phyloP scores from a whole-genome alignment of 2,888 invertebrate genomes.

The Lasioglossum morio region DNA sequence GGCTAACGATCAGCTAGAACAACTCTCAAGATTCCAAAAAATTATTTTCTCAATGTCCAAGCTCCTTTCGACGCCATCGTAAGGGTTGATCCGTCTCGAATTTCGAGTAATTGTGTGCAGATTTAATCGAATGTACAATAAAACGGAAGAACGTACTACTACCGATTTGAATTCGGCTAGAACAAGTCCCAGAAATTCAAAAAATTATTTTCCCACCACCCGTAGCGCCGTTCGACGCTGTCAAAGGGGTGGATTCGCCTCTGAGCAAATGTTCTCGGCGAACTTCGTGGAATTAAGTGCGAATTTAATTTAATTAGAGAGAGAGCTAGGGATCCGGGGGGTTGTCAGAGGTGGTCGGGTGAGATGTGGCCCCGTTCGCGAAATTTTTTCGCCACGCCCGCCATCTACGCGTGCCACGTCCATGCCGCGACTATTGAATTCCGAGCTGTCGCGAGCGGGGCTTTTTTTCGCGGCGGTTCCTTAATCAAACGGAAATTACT shows the following conservation, averaged over 20 bases:
- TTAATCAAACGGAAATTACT: conserved; percentile 82
- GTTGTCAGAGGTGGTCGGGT: background rate
- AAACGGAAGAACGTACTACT: too few relatives aligned
- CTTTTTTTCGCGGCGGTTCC: conserved; percentile 54
- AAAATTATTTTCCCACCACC: background rate
- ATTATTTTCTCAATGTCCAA: background rate
- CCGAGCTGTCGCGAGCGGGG: conserved; percentile 54
- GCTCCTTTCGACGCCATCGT: background rate
- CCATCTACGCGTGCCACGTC: conserved; percentile 65
- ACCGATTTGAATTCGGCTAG: accelerated
- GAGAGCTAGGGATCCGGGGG: background rate
- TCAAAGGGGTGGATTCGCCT: background rate
- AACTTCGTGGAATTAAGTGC: conserved; percentile 73
- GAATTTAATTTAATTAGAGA: conserved; percentile 80
- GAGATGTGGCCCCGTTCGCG: background rate
- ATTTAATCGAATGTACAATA: background rate
- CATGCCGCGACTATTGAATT: conserved; percentile 75
- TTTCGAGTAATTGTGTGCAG: background rate
- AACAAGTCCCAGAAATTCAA: background rate
- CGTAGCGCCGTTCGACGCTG: background rate
- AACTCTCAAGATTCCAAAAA: background rate
- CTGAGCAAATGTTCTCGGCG: conserved; percentile 59
- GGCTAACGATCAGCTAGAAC: background rate
- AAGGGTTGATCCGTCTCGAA: background rate
- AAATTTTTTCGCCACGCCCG: conserved; percentile 36